phyloP scores from a whole-genome alignment of 2,888 invertebrate genomes.

The Sarcophaga rosellei region DNA sequence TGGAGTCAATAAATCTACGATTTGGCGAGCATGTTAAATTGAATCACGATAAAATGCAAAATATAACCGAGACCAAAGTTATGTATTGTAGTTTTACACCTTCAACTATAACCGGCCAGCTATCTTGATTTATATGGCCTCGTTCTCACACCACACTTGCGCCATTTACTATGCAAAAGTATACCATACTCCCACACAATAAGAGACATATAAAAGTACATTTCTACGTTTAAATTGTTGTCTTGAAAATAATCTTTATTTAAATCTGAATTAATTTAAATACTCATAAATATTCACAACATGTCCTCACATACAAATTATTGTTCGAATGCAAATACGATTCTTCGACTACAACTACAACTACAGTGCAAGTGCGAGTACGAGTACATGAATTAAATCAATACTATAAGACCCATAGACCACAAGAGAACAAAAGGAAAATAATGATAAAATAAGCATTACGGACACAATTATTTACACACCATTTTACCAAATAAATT shows the following conservation, averaged over 20 bases:
- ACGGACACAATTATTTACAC: conserved; percentile 65
- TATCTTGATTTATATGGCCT: not conserved
- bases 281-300: conserved; percentile 52
- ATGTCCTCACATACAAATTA: conserved; percentile 46
- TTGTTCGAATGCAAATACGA: conserved; percentile 18
- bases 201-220: not conserved
- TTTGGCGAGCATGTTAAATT: not conserved
- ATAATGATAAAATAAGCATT: conserved; percentile 53
- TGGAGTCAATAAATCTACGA: not conserved
- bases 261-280: conserved; percentile 48
- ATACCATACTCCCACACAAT: not conserved
- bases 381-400: conserved; percentile 46
- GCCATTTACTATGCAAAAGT: not conserved
- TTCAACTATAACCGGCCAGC: not conserved
- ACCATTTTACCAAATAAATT: conserved; percentile 50
- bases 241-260: conserved; percentile 39
- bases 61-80: not conserved
- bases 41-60: not conserved
- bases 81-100: conserved; percentile 18
- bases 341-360: conserved; percentile 2
- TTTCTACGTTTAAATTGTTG: conserved; percentile 1
- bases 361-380: not conserved
- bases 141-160: not conserved
- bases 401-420: conserved; percentile 26
- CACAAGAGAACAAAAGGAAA: conserved; percentile 43